A percentile compares a stretch with the other conserved stretches of the same genome.
phyloP scores from a whole-genome alignment of 2,888 invertebrate genomes.

The Chymomyza fuscimana region DNA sequence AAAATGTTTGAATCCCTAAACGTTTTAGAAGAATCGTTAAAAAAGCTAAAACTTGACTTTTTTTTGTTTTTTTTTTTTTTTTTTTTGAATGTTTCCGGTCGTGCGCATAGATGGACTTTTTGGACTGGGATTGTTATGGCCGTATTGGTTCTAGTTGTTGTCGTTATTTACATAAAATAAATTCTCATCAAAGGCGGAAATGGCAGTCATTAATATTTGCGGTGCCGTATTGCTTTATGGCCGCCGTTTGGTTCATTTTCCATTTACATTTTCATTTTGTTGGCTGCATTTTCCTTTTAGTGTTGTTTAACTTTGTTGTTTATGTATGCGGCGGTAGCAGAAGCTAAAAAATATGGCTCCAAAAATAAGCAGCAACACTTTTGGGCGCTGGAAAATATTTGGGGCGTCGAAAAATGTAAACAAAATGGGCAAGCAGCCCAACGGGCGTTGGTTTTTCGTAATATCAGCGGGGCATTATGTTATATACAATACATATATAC shows the following conservation, averaged over 20 bases:
- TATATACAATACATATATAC: background rate
- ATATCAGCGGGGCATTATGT: background rate
- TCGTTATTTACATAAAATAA: slow-evolving; percentile 30
- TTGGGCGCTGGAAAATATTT: slow-evolving; percentile 46
- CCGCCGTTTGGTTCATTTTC: slow-evolving; percentile 1
- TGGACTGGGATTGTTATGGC: slow-evolving; percentile 14
- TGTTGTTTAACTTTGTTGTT: slow-evolving; percentile 37
- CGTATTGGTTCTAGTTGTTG: slow-evolving; percentile 15
- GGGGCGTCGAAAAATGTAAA: slow-evolving; percentile 59
- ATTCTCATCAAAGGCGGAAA: slow-evolving; percentile 51
- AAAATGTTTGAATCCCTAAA: no score
- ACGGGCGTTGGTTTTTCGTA: slow-evolving; percentile 18
- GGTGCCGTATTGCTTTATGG: slow-evolving; percentile 7
- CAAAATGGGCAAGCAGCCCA: slow-evolving; percentile 53
- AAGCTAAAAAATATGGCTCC: slow-evolving; percentile 42
- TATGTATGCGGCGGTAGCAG: slow-evolving; percentile 34
- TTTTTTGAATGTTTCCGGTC: slow-evolving; percentile 6
- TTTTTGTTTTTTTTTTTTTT: slow-evolving; percentile 17
- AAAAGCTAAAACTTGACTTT: slow-evolving; percentile 30
- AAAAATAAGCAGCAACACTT: slow-evolving; percentile 45
- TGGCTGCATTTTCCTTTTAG: slow-evolving; percentile 12
- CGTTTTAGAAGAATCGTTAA: no score
- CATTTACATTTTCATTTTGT: slow-evolving; percentile 10
- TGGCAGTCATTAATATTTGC: slow-evolving; percentile 52
- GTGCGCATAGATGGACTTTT: background rate